phyloP scores from a whole-genome alignment of 2,888 invertebrate species.

The Dorcus hopei region DNA sequence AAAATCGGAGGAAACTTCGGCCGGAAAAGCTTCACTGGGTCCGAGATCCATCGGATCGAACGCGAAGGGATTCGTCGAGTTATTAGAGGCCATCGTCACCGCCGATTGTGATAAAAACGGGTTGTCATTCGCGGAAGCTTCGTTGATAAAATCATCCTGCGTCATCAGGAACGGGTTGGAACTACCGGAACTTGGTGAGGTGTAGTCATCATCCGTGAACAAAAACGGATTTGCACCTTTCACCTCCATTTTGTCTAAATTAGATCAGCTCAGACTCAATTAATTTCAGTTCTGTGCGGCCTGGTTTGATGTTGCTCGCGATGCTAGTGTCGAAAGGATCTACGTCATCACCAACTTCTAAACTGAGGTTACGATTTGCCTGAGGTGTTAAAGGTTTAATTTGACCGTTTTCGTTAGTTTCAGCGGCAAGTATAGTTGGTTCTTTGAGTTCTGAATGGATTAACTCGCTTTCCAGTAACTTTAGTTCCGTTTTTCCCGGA shows the following conservation, averaged over 20 bases:
- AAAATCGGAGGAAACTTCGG: constrained; percentile 6
- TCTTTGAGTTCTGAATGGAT: constrained; percentile 55
- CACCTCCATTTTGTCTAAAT: constrained; percentile 36
- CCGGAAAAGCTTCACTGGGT: constrained; percentile 37
- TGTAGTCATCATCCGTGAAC: constrained; percentile 66
- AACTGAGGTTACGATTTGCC: constrained; percentile 42
- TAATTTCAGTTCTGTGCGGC: constrained; percentile 72
- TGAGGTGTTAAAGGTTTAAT: constrained; percentile 48
- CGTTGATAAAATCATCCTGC: constrained; percentile 42
- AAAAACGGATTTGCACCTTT: constrained; percentile 75
- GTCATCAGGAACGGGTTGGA: constrained; percentile 70
- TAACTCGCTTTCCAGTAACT: constrained; percentile 72
- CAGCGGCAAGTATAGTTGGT: constrained; percentile 35
- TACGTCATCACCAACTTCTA: constrained; percentile 53
- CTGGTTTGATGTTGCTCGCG: constrained; percentile 69
- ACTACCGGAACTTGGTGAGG: constrained; percentile 52
- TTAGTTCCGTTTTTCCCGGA: constrained; percentile 77
- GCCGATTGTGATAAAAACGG: constrained; percentile 63
- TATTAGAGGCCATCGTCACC: constrained; percentile 36
- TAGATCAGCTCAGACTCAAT: constrained; percentile 72
- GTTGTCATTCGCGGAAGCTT: constrained; percentile 54
- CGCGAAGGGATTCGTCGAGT: constrained; percentile 67
- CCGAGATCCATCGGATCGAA: constrained; percentile 48
- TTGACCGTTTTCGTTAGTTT: constrained; percentile 37
- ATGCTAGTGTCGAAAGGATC: constrained; percentile 87